Evolutionary conservation across 2,797 vertebrate genomes (phyloP), one percentile per base, ranked within the genome.

Genomic region (Rhinatrema bivittatum): DNA sequence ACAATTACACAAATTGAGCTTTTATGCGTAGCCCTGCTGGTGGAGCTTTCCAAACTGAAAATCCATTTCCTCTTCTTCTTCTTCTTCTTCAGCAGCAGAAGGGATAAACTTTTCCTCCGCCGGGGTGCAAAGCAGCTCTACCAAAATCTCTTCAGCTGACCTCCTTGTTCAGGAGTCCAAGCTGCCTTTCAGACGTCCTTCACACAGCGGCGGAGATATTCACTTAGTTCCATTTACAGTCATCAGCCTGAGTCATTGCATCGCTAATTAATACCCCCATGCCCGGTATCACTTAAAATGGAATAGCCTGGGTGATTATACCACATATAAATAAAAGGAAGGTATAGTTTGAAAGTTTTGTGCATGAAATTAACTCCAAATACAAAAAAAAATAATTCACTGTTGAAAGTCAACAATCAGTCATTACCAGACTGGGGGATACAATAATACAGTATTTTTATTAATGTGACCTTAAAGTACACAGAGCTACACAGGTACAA

Each of bases 181-280:
- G 1, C 56, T 70, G 74, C 72, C 79, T 81, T 74, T 76, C 74
- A 77, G 75, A 68, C 73, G 77, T 64, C 79, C 79, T 84, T 80
- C 72, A 67, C 17, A 3, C 80, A 48, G 5, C 50, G 63, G 69
- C 50, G n/a, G 53, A 52, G 66, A 56, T 56, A 58, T 68, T 65
- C 69, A 81, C 76, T 73, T 66, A 69, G 66, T 76, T 81, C 70
- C 61, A 32, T 50, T n/a, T 64, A 65, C 67, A 61, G 53, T 57
- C 50, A 69, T 68, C 63, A 50, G 46, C 59, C 51, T 53, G 41
- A 33, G 46, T 73, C 57, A 64, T 74, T 76, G 68, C 58, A 60
- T 50, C 15, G 17, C 45, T 72, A 73, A 81, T 78, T 74, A 78
- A 70, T 72, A 62, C 60, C 62, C 53, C 32, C 72, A 69, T 58